phyloP scores from a whole-genome alignment of 2,113 vertebrate genomes.

The Hippocampus abdominalis region DNA sequence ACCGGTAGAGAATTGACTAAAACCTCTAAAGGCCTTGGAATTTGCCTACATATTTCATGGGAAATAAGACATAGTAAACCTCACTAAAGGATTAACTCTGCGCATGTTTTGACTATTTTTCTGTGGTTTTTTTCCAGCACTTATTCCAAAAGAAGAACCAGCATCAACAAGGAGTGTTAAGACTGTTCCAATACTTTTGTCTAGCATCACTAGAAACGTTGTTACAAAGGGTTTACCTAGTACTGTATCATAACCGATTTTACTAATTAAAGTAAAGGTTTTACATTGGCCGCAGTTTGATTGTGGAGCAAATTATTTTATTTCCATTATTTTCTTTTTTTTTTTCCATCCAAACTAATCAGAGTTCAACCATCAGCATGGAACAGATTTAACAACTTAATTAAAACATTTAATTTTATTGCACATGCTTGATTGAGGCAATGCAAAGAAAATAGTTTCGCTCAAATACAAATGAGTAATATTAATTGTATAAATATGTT shows the following conservation, averaged over 20 bases:
- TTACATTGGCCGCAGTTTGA: too few relatives aligned
- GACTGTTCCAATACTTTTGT: neutral
- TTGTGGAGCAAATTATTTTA: too few relatives aligned
- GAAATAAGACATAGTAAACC: neutral
- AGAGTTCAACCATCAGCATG: neutral
- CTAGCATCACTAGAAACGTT: neutral
- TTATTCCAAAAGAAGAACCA: neutral
- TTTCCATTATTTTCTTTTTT: neutral
- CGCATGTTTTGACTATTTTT: neutral
- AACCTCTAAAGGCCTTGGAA: neutral
- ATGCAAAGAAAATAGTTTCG: slow-evolving; percentile 22
- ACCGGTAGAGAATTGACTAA: slow-evolving; percentile 12
- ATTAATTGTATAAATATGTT: neutral
- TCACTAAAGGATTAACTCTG: neutral
- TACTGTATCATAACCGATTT: too few relatives aligned
- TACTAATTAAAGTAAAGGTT: neutral
- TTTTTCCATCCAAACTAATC: neutral
- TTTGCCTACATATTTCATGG: neutral
- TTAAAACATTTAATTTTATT: neutral
- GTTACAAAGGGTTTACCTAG: neutral
- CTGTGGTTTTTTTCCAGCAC: neutral
- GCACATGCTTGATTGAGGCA: slow-evolving; percentile 6
- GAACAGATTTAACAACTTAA: neutral
- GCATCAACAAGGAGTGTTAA: neutral
- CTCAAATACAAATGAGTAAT: neutral